A percentile compares a stretch with the other conserved stretches of the same genome.
phyloP scores from a whole-genome alignment of 2,888 invertebrate species.

The Dicycla oo region DNA sequence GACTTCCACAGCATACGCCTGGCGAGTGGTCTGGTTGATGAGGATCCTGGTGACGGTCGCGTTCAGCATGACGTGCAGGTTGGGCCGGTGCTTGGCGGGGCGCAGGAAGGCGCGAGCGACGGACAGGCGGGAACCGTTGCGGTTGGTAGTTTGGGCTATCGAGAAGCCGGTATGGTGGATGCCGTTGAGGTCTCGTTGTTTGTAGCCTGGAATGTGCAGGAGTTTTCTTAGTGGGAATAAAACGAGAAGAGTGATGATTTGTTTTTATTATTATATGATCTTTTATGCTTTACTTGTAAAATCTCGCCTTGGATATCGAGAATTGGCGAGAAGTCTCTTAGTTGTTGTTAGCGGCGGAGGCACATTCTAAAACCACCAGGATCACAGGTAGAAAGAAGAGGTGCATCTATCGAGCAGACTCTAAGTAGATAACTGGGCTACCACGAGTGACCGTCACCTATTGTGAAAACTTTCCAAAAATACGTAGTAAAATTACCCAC shows the following conservation, averaged over 20 bases:
- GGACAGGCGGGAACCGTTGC: conserved; percentile 96
- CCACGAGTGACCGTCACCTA: neutral
- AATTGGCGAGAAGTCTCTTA: neutral
- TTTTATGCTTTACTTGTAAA: neutral
- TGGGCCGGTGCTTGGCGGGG: conserved; percentile 93
- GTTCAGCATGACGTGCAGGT: conserved; percentile 96
- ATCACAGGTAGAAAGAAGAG: neutral
- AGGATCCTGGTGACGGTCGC: conserved; percentile 94
- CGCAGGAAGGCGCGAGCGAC: conserved; percentile 95
- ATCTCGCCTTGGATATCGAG: neutral
- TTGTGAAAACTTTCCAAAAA: neutral
- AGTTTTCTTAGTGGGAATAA: neutral
- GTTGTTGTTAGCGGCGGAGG: neutral
- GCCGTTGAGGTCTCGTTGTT: conserved; percentile 95
- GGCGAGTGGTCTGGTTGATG: conserved; percentile 93
- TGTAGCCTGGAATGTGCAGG: conserved; percentile 89
- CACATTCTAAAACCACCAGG: neutral
- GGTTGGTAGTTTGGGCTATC: conserved; percentile 96
- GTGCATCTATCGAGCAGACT: neutral
- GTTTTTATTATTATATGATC: neutral
- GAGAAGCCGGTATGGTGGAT: conserved; percentile 95
- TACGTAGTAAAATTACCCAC: neutral
- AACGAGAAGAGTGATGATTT: neutral
- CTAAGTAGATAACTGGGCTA: neutral
- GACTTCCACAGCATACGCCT: conserved; percentile 94